These are phyloP conservation scores for Hyaena hyaena DNA, from an alignment of 2,113 vertebrate genomes.

Conservation along the genomic window DNA sequence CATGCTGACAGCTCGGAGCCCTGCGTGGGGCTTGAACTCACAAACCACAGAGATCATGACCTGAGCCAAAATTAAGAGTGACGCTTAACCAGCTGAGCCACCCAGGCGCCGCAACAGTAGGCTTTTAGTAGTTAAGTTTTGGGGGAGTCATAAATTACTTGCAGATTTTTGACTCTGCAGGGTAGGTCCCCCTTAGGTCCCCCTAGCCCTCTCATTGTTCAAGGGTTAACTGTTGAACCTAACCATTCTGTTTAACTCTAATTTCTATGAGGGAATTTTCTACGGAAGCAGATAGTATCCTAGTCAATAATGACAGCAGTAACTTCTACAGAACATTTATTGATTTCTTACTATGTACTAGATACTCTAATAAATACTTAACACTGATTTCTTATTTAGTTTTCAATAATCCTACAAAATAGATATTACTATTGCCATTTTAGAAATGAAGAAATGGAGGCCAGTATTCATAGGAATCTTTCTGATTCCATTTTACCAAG, in stretches of 20 bases:
- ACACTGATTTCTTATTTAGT: neutral
- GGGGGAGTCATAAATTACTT: neutral
- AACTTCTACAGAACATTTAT: neutral
- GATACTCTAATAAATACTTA: neutral
- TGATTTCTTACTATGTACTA: neutral
- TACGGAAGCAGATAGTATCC: neutral
- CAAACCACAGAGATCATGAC: neutral
- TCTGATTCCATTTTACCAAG: neutral
- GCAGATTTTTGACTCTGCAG: neutral
- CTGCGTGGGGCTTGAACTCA: neutral
- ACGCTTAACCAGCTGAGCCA: neutral
- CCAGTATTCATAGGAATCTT: neutral
- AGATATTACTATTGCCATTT: conserved; percentile 8
- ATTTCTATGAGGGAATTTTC: neutral
- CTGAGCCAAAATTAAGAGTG: neutral
- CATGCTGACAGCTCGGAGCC: neutral
- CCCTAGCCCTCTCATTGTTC: neutral
- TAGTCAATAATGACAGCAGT: neutral
- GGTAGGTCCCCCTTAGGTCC: neutral
- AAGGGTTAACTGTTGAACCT: neutral
- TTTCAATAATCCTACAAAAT: neutral
- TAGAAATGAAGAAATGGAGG: conserved; percentile 6
- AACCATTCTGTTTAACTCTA: neutral
- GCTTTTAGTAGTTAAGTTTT: neutral
- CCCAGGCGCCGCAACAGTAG: neutral